Base-by-base conservation (phyloP, 2,888 invertebrate species). In the Candidula unifasciata region DNA sequence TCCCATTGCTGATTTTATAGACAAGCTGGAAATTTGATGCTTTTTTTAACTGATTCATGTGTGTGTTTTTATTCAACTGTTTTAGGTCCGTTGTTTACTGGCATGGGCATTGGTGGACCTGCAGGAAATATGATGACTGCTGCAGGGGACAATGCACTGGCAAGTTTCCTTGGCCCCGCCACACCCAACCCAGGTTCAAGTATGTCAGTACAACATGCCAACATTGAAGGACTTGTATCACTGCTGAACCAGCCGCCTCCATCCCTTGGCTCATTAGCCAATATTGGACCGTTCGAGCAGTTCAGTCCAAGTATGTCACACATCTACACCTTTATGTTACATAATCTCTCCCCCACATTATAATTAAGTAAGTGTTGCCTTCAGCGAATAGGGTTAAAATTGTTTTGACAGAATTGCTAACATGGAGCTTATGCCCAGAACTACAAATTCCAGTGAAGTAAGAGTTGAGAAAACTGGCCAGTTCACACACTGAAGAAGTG, bases 151-250 rank as follows among this genome's bases (percentile, higher is more conserved):
- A 84, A 84, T 76, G 66, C 80, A 8, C 52, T 84, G 74, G 84
- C 84, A 73, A 57, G 80, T 24, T 80, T 80, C 37, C 76, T 84
- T 33, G 76, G 80, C 5, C 52, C 74, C 35, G 24, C 57, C 24
- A 74, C 84, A 33, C 57, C 84, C 10, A 76, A 68, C 6, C 76
- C 84, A 52, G 81, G 71, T 27, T 52, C 78, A 10, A 73, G 18
- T 54, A 60, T 66, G n/a, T 64, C 64, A 16, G 84, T 86, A 33
- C 87, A 89, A 82, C 87, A 91, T 57, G 88, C 90, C 13, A 90
- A 89, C 82, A 88, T 92, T 52, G 92, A 92, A 80, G 89, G 89
- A 3, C 87, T 92, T 78, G 90, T 88, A 18, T 85, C 88, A 10
- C 85, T 92, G 44, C 79, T 91, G 69, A 89, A 89, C 54, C 90